phyloP scores from a whole-genome alignment of 2,113 vertebrate genomes.

The Phyllostomus hastatus region DNA sequence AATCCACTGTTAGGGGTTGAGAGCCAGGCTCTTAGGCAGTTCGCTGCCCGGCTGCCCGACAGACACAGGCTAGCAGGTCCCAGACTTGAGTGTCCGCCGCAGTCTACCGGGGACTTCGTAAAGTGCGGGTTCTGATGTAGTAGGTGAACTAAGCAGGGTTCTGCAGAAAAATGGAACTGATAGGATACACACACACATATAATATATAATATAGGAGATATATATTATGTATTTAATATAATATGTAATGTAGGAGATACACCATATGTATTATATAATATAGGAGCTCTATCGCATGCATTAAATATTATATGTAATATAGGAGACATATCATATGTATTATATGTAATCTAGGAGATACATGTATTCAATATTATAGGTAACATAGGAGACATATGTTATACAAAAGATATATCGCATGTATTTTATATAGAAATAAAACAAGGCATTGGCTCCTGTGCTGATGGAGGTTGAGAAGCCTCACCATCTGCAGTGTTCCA shows the following conservation, averaged over 20 bases:
- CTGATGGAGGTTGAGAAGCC: background rate
- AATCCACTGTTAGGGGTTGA: background rate
- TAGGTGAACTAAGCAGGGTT: background rate
- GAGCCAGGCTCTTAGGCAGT: background rate
- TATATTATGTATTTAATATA: too few relatives aligned
- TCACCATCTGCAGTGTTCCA: background rate
- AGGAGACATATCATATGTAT: too few relatives aligned
- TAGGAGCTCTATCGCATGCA: too few relatives aligned
- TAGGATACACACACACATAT: background rate
- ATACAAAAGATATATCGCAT: too few relatives aligned
- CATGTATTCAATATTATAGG: too few relatives aligned
- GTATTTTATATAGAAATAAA: background rate
- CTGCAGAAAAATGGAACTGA: background rate
- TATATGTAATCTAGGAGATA: too few relatives aligned
- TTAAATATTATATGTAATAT: too few relatives aligned
- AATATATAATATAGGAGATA: too few relatives aligned
- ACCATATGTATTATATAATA: too few relatives aligned
- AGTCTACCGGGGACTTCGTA: background rate
- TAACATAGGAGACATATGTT: too few relatives aligned
- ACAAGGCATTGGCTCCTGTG: background rate
- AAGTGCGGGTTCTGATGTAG: background rate
- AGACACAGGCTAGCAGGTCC: background rate
- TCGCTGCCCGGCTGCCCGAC: fast-evolving
- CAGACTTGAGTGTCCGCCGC: background rate
- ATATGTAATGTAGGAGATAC: too few relatives aligned